These are phyloP conservation scores for Ochropacha duplaris DNA, from an alignment of 2,888 invertebrate genomes.

Conservation along the genomic window DNA sequence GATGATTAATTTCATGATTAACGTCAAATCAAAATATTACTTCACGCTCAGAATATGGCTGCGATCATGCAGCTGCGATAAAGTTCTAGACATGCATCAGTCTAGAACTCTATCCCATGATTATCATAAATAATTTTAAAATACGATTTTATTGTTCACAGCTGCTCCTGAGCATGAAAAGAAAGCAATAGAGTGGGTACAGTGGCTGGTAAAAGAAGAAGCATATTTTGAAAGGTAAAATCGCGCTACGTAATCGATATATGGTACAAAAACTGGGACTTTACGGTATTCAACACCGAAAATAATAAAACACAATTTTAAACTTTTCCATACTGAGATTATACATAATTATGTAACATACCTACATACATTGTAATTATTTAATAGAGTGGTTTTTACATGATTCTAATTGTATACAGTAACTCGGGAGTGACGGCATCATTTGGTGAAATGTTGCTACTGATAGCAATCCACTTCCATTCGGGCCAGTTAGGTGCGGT, in stretches of 20 bases:
- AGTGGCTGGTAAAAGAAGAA: constrained; percentile 96
- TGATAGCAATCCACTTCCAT: constrained; percentile 98
- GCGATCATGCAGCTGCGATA: no score
- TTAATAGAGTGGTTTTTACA: neutral
- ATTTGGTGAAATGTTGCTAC: constrained; percentile 96
- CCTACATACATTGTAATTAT: no score
- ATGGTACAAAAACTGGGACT: no score
- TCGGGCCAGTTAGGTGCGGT: constrained; percentile 96
- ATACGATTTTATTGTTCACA: constrained; percentile 30
- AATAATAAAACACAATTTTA: no score
- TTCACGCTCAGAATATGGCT: no score
- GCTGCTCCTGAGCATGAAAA: constrained; percentile 90
- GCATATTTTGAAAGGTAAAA: constrained; percentile 90
- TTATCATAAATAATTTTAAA: no score
- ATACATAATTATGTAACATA: neutral
- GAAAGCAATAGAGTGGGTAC: constrained; percentile 95
- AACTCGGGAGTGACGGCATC: constrained; percentile 93
- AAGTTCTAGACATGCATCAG: no score
- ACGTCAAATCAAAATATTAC: no score
- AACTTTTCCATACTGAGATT: no score
- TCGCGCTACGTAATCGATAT: constrained; percentile 7
- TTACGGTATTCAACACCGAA: no score
- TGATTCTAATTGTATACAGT: constrained; percentile 51
- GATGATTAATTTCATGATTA: no score
- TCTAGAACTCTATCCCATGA: no score